phyloP scores from a whole-genome alignment of 2,888 invertebrate species.

The Drosophila paramelanica region DNA sequence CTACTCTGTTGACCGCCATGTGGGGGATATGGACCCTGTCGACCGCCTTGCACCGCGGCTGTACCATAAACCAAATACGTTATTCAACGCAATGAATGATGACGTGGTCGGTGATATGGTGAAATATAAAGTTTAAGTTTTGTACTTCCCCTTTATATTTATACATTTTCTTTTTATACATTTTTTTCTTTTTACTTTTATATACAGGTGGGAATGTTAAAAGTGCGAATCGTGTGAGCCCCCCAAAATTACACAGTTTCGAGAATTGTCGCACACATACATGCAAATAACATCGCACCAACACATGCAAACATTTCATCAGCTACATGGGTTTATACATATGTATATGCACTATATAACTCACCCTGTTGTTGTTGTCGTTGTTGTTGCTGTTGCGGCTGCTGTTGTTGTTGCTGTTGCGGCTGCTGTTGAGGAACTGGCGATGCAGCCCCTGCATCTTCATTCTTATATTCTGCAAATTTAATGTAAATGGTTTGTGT shows the following conservation, averaged over 20 bases:
- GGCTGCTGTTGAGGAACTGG: slow-evolving; percentile 17
- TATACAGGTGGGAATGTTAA: not conserved
- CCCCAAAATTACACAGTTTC: slow-evolving; percentile 2
- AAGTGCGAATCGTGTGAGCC: slow-evolving; percentile 1
- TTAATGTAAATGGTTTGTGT: not conserved
- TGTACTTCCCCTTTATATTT: slow-evolving; percentile 13
- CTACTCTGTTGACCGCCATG: slow-evolving; percentile 2
- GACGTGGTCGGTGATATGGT: not conserved
- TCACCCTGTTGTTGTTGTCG: slow-evolving; percentile 32
- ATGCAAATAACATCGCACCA: not conserved
- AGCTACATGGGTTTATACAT: not conserved
- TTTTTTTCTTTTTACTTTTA: not conserved
- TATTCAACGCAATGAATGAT: not conserved
- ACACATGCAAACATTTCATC: not conserved
- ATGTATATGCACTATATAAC: slow-evolving; percentile 25
- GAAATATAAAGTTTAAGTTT: not conserved
- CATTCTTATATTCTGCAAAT: slow-evolving; percentile 33
- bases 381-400: too few relatives aligned
- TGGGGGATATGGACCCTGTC: not conserved
- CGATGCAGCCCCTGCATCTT: slow-evolving; percentile 6
- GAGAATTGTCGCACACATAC: not conserved
- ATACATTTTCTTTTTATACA: too few relatives aligned
- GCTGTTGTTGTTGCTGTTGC: slow-evolving; percentile 11
- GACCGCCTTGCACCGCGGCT: slow-evolving; percentile 8
- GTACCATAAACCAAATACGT: not conserved